Conservation (phyloP, 2,113 vertebrate species). For the Cyanocitta stelleri region DNA sequence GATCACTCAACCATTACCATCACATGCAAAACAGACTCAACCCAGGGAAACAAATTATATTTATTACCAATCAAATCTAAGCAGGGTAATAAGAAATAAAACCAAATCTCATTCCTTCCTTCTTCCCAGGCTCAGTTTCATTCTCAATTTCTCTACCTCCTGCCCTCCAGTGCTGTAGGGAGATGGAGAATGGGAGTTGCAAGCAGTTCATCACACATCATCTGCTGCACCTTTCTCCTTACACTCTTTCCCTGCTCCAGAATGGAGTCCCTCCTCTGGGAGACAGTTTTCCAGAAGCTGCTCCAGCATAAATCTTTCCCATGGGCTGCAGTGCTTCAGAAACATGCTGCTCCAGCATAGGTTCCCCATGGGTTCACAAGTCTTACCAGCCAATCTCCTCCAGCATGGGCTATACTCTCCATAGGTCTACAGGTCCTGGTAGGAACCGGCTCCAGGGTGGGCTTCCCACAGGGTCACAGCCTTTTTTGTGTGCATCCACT, state of each 20-base stretch:
- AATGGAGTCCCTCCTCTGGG: too few relatives aligned
- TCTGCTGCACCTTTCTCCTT: neutral
- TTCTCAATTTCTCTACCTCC: neutral
- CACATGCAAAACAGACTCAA: neutral
- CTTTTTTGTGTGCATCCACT: neutral
- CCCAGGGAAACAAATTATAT: neutral
- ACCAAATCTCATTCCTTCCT: neutral
- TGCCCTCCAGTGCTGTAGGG: neutral
- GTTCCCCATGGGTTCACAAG: fast-evolving
- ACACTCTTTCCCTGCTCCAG: neutral
- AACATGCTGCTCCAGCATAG: neutral
- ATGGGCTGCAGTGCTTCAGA: neutral
- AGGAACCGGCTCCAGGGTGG: neutral
- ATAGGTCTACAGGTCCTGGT: neutral
- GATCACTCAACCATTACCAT: neutral
- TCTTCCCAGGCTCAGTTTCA: neutral
- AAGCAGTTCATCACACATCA: neutral
- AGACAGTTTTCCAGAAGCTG: neutral
- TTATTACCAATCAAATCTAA: neutral
- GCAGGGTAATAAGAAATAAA: neutral
- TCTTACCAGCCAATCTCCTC: neutral
- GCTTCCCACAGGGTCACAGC: neutral
- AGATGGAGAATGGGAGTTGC: neutral
- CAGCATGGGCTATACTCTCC: neutral
- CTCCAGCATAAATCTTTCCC: neutral